Base-by-base conservation (phyloP, 2,888 invertebrate species). In the Conus canariensis region DNA sequence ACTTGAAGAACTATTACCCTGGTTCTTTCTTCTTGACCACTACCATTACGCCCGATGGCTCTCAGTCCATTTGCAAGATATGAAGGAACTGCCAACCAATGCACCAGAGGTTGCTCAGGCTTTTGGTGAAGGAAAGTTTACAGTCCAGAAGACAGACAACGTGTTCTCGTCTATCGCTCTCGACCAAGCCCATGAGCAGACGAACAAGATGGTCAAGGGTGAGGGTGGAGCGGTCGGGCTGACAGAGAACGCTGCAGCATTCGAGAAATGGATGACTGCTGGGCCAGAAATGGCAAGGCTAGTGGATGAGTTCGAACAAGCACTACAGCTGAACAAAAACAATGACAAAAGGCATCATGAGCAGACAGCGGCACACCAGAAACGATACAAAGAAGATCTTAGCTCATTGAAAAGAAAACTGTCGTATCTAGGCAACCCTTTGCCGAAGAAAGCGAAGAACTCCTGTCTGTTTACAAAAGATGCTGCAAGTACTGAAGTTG, bases 121-220 rank as follows among this genome's bases (percentile, higher is more conserved):
- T 56, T 89, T 91, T 56, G 22, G 3, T 8, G n/a, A 58, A 45
- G 90, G 91, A 16, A 70, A 74, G 25, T 89, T 89, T 87, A 74
- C 56, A 9, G 25, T 90, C 45, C 87, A 86, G 25, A 92, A 91
- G 74, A 88, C 91, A 30, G 22, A 7, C 14, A 70, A 88, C 30
- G 64, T 16, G 19, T 92, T 91, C 64, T 92, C 91, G 5, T 67
- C 91, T 14, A 91, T 91, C 30, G 86, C 92, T 25, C 25, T 92
- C 77, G 92, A 93, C 70, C 92, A 93, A 45, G 91, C 90, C 58
- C 93, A 93, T 87, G 92, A 92, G 60, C 92, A 93, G 59, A 82
- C 90, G 22, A 93, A 93, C 64, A 74, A 67, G 9, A 16, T 90
- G 19, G 88, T 92, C 25, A 92, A 92, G 74, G 92, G 90, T 58